A percentile compares a stretch with the other conserved stretches of the same genome.
These are phyloP conservation scores for Lacanobia oleracea DNA, from an alignment of 2,888 invertebrate genomes.

Conservation along the genomic window DNA sequence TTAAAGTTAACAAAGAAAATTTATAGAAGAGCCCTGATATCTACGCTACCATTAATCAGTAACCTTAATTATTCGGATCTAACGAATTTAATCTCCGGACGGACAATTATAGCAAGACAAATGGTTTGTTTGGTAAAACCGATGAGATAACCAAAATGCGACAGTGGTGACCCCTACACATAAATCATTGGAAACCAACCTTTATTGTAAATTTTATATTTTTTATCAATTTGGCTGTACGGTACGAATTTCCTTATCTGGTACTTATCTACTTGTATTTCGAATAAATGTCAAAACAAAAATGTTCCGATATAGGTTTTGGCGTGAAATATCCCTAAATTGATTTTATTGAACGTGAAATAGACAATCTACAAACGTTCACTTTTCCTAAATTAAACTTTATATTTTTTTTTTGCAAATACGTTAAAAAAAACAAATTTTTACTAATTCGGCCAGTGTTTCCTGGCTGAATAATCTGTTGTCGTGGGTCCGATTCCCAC, in stretches of 20 bases:
- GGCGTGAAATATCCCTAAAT: no score
- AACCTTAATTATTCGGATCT: constrained; percentile 65
- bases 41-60: constrained; percentile 67
- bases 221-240: constrained; percentile 11
- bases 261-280: background rate
- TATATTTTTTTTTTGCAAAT: no score
- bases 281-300: no score
- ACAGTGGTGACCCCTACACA: constrained; percentile 38
- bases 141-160: constrained; percentile 52
- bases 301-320: no score
- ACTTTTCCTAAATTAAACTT: no score
- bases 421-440: no score
- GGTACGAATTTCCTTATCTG: background rate
- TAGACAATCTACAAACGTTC: no score
- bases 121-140: constrained; percentile 69
- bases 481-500: no score
- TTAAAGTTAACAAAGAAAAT: constrained; percentile 61
- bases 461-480: no score
- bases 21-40: constrained; percentile 54
- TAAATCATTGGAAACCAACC: constrained; percentile 48
- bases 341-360: no score
- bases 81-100: constrained; percentile 70
- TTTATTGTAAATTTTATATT: constrained; percentile 20
- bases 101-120: constrained; percentile 67
- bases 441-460: no score